A percentile compares a stretch with the other conserved stretches of the same genome.
Conservation (phyloP, 2,113 vertebrate species). For the Patagioenas fasciata region DNA sequence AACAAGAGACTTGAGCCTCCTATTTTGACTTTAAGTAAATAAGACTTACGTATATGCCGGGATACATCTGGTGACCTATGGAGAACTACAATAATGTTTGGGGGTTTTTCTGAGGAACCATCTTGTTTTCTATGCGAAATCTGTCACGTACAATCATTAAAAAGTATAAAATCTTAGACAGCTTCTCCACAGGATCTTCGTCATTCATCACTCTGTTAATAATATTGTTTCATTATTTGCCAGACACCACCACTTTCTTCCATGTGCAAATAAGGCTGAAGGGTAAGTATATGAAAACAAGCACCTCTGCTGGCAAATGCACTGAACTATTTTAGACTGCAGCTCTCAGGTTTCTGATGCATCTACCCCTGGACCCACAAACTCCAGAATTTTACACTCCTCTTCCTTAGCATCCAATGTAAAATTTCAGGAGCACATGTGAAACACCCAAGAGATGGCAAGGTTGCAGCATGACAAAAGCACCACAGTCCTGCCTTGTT, state of each 20-base stretch:
- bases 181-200: background rate
- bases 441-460: background rate
- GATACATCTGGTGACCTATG: background rate
- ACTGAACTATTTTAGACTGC: background rate
- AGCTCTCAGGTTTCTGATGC: background rate
- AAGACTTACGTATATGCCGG: background rate
- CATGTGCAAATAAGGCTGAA: background rate
- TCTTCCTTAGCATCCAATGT: background rate
- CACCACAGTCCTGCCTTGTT: background rate
- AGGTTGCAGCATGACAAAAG: background rate
- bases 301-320: background rate
- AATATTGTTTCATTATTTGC: background rate
- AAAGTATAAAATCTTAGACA: background rate
- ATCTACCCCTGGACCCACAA: fast-evolving
- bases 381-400: background rate
- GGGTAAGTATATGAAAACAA: background rate
- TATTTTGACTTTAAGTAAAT: background rate
- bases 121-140: background rate
- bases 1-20: background rate
- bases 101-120: fast-evolving
- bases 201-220: background rate
- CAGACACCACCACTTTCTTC: background rate
- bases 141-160: background rate
- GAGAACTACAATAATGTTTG: background rate
- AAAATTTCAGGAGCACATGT: background rate